Conservation (phyloP, 2,797 vertebrate species). For the Poeciliopsis paucimaculata region DNA sequence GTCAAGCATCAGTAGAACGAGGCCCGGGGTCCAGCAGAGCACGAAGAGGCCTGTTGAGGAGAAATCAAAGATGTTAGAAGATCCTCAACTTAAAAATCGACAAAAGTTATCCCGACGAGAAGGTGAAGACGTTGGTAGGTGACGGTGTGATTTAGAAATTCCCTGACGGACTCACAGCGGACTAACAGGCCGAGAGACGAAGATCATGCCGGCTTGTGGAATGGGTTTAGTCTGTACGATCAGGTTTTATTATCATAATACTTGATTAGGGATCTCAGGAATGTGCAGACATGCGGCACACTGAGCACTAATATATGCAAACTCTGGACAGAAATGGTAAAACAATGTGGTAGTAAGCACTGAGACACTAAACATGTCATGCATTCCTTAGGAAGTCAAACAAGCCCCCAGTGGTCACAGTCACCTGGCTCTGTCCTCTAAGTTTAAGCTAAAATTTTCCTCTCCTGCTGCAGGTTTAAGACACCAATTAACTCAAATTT, state of each 20-base stretch:
- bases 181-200: neutral
- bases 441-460: neutral
- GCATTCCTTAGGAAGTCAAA: slow-evolving; percentile 14
- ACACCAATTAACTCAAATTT: neutral
- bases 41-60: slow-evolving; percentile 87
- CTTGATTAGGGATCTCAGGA: slow-evolving; percentile 57
- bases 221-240: slow-evolving; percentile 59
- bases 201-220: slow-evolving; percentile 28
- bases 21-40: slow-evolving; percentile 93
- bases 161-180: slow-evolving; percentile 1
- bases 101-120: slow-evolving; percentile 15
- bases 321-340: slow-evolving; percentile 22
- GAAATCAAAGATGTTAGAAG: slow-evolving; percentile 5
- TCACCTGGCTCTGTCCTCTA: neutral
- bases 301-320: slow-evolving; percentile 14
- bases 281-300: slow-evolving; percentile 40
- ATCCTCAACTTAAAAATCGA: neutral
- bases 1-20: slow-evolving; percentile 91
- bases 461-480: neutral
- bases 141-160: slow-evolving; percentile 46
- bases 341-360: slow-evolving; percentile 2
- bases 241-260: slow-evolving; percentile 70
- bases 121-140: slow-evolving; percentile 32
- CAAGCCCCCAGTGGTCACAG: slow-evolving; percentile 1
- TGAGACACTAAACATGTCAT: neutral